These are phyloP conservation scores for Drosophila persimilis DNA, from an alignment of 1,140 invertebrate species.

Conservation along the genomic window DNA sequence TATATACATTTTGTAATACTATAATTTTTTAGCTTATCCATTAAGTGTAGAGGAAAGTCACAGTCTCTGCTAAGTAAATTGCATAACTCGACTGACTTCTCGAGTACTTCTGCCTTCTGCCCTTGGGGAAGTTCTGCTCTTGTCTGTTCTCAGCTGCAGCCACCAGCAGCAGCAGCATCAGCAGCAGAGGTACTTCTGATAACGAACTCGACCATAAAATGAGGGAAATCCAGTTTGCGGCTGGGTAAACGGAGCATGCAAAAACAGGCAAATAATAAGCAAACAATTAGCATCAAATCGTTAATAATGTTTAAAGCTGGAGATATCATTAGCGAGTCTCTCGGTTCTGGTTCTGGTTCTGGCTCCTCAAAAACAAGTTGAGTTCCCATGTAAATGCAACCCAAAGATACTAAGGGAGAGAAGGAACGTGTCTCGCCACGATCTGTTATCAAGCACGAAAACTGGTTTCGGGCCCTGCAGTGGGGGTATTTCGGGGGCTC, in stretches of 20 bases:
- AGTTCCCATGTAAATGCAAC: slow-evolving; percentile 37
- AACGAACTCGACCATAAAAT: not conserved
- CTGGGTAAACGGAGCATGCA: slow-evolving; percentile 2
- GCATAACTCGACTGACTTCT: slow-evolving; percentile 8
- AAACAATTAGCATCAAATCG: slow-evolving; percentile 57
- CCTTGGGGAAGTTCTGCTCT: slow-evolving; percentile 2
- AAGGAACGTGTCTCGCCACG: slow-evolving; percentile 1
- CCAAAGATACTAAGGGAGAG: not conserved
- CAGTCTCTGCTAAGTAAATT: not conserved
- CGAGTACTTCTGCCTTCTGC: not conserved
- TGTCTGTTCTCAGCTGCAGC: not conserved
- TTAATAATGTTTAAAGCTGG: slow-evolving; percentile 40
- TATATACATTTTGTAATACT: not conserved
- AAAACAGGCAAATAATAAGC: slow-evolving; percentile 43
- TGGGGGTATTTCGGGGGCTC: slow-evolving; percentile 13
- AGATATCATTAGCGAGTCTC: slow-evolving; percentile 40
- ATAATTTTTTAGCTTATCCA: too few species aligned
- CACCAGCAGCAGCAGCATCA: too few species aligned
- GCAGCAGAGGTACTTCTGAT: not conserved
- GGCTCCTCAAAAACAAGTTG: slow-evolving; percentile 17
- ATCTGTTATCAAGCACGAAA: slow-evolving; percentile 28
- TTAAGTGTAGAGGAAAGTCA: too few species aligned
- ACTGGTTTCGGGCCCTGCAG: slow-evolving; percentile 21
- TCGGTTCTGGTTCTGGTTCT: slow-evolving; percentile 1
- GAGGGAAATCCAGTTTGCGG: not conserved